Conservation (phyloP, 2,113 vertebrate species). For the Baryphthengus martii region DNA sequence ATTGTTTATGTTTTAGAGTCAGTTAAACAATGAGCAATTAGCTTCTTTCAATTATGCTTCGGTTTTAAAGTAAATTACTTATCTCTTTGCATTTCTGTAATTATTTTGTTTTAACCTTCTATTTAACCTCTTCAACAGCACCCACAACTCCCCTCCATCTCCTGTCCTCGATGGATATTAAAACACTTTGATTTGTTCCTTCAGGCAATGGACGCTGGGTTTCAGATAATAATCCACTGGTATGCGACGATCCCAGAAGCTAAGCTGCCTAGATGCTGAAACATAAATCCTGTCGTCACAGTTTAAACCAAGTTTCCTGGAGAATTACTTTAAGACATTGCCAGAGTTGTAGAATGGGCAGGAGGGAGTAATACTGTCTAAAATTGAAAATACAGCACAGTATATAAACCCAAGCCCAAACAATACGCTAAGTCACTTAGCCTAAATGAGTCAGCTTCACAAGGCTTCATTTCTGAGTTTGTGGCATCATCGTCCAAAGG, state of each 20-base stretch:
- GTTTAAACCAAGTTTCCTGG: background rate
- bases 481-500: background rate
- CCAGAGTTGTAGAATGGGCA: background rate
- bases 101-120: background rate
- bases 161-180: background rate
- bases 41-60: background rate
- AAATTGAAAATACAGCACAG: background rate
- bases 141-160: background rate
- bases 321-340: background rate
- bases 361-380: background rate
- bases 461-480: background rate
- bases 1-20: background rate
- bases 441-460: constrained; percentile 26
- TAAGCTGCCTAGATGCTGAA: background rate
- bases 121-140: background rate
- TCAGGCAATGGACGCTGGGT: background rate
- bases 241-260: background rate
- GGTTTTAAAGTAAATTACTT: background rate
- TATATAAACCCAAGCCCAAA: background rate
- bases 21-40: background rate
- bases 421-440: background rate
- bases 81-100: background rate
- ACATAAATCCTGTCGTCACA: background rate
- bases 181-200: background rate
- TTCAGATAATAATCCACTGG: background rate